Evolutionary conservation across 1,140 invertebrate species (phyloP).

Genomic region (Lanistes nyassanus): DNA sequence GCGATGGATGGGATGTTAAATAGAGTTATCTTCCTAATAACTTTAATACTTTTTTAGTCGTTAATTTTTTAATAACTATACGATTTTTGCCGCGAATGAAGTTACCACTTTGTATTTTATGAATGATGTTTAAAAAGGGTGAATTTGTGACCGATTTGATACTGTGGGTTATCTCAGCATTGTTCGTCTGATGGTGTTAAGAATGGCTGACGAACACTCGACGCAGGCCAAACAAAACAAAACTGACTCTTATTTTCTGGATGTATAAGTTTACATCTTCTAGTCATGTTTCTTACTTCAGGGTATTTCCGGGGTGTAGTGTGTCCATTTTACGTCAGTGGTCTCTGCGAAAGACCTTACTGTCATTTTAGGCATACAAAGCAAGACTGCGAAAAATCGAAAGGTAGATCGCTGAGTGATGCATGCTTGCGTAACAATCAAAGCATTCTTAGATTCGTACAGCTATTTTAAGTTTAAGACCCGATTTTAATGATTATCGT

Average conservation of each 20-base stretch:
- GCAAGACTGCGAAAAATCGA: slow-evolving; percentile 53
- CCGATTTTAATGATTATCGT: no score
- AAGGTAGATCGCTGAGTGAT: no score
- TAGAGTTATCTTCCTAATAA: no score
- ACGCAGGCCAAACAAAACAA: not conserved
- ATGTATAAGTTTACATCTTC: not conserved
- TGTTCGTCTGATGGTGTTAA: not conserved
- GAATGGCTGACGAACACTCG: not conserved
- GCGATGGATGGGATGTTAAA: no score
- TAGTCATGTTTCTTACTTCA: slow-evolving; percentile 83
- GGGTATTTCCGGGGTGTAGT: slow-evolving; percentile 84
- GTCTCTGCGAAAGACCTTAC: slow-evolving; percentile 84
- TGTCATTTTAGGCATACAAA: slow-evolving; percentile 88
- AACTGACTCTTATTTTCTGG: not conserved
- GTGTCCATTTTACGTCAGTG: slow-evolving; percentile 85
- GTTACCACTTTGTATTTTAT: not conserved
- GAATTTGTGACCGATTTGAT: not conserved
- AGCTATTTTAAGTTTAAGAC: no score
- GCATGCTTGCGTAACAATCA: no score
- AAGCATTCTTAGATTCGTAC: no score
- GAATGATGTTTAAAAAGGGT: not conserved
- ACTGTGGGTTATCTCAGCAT: not conserved
- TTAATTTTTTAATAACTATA: no score
- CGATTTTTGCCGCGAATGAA: no score
- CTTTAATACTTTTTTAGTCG: no score